Percentiles rank a stretch among this genome's conserved stretches.
phyloP scores from a whole-genome alignment of 2,113 vertebrate genomes.

The Phyllostomus hastatus region DNA sequence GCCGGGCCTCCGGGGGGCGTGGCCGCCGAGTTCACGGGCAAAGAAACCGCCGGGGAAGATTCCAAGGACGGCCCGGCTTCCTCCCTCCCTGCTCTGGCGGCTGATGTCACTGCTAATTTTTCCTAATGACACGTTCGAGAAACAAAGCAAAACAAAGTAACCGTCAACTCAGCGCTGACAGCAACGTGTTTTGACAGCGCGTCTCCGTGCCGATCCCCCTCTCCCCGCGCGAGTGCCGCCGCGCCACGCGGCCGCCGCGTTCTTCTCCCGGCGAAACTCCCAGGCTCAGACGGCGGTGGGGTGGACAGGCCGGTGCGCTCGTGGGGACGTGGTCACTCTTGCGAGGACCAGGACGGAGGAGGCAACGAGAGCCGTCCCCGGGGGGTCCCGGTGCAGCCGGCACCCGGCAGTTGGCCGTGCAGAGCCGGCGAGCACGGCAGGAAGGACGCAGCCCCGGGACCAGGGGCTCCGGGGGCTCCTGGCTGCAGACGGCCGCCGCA shows the following conservation, averaged over 20 bases:
- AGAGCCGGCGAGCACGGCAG: fast-evolving
- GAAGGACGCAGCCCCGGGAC: fast-evolving
- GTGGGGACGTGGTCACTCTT: slow-evolving; percentile 60
- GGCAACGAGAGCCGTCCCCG: background rate
- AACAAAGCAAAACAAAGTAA: slow-evolving; percentile 78
- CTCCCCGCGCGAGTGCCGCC: too few relatives aligned
- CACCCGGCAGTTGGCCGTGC: fast-evolving
- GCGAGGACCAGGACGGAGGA: slow-evolving; percentile 51
- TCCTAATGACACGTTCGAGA: slow-evolving; percentile 75
- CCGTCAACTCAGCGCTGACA: slow-evolving; percentile 75
- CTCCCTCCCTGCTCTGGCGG: background rate
- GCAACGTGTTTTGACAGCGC: slow-evolving; percentile 68
- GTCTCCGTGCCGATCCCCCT: slow-evolving; percentile 73
- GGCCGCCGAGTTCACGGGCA: background rate
- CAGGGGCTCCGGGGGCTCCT: fast-evolving
- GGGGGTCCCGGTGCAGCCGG: fast-evolving
- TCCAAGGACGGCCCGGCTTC: fast-evolving
- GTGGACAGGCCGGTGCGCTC: slow-evolving; percentile 66
- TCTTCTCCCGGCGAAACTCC: background rate
- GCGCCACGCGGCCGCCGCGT: too few relatives aligned
- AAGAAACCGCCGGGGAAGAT: background rate
- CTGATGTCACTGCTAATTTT: slow-evolving; percentile 68
- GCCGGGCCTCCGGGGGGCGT: fast-evolving
- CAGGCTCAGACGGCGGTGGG: slow-evolving; percentile 66
- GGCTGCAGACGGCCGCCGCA: fast-evolving